phyloP scores from a whole-genome alignment of 2,888 invertebrate genomes.

The Conchocele bisecta region DNA sequence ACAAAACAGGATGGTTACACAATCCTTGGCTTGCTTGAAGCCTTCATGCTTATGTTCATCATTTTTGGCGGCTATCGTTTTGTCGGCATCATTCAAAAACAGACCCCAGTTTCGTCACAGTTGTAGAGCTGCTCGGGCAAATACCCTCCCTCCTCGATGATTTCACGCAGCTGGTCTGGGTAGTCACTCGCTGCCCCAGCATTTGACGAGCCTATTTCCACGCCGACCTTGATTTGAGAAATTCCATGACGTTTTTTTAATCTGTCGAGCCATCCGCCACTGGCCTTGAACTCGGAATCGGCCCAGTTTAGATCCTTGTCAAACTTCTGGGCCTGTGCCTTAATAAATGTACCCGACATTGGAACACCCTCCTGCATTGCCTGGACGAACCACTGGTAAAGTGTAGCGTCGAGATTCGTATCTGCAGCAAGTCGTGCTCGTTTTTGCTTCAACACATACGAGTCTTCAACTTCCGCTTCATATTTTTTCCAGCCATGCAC shows the following conservation, averaged over 20 bases:
- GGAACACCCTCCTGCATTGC: conserved; percentile 8
- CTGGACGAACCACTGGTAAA: conserved; percentile 10
- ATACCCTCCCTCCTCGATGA: not conserved
- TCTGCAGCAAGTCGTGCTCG: not conserved
- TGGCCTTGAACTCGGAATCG: conserved; percentile 1
- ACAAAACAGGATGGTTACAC: conserved; percentile 19
- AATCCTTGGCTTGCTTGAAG: conserved; percentile 12
- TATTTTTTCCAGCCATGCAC: conserved; percentile 16
- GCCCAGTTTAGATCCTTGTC: not conserved
- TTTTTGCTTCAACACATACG: not conserved
- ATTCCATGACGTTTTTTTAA: conserved; percentile 18
- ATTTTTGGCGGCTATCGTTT: conserved; percentile 30
- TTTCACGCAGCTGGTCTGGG: not conserved
- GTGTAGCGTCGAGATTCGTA: not conserved
- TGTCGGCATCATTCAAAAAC: conserved; percentile 53
- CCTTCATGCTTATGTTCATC: not conserved
- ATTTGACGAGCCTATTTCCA: conserved; percentile 11
- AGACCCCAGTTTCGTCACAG: conserved; percentile 38
- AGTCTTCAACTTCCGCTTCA: conserved; percentile 5
- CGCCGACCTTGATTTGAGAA: conserved; percentile 4
- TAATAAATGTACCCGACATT: conserved; percentile 7
- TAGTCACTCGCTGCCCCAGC: not conserved
- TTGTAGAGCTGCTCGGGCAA: not conserved
- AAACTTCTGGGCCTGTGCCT: conserved; percentile 10
- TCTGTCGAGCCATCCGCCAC: conserved; percentile 3